phyloP scores from a whole-genome alignment of 1,140 invertebrate genomes.

The Trichoplusia ni region DNA sequence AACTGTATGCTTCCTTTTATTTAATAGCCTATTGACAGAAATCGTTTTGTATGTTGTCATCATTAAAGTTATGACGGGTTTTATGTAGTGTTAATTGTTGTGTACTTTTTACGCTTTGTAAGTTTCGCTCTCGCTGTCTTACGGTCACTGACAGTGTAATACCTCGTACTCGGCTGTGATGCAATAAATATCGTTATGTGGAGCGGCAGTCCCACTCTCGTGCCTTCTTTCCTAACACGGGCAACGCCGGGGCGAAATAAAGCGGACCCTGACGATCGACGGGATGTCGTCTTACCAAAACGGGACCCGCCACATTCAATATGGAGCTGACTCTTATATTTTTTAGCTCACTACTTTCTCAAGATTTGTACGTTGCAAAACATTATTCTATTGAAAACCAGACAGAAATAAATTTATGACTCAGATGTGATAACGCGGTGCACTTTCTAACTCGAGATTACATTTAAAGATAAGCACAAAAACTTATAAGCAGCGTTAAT shows the following conservation, averaged over 20 bases:
- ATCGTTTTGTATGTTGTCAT: conserved; percentile 38
- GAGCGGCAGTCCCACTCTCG: conserved; percentile 30
- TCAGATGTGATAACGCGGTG: conserved; percentile 4
- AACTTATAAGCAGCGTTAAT: no score
- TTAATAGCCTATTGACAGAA: conserved; percentile 60
- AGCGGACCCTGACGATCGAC: conserved; percentile 28
- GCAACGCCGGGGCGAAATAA: conserved; percentile 25
- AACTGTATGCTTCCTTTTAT: conserved; percentile 62
- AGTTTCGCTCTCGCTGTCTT: conserved; percentile 19
- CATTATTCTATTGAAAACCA: background rate
- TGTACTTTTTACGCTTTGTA: conserved; percentile 7
- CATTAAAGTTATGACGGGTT: conserved; percentile 34
- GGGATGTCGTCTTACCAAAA: conserved; percentile 36
- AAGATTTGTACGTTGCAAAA: conserved; percentile 16
- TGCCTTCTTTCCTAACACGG: conserved; percentile 34
- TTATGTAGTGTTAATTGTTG: conserved; percentile 26
- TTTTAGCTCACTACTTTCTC: conserved; percentile 29
- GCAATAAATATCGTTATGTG: conserved; percentile 34
- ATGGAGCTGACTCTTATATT: conserved; percentile 18
- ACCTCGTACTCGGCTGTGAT: conserved; percentile 16
- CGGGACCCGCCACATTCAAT: background rate
- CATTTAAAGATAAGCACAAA: no score
- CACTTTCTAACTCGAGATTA: no score
- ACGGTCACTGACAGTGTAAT: conserved; percentile 1
- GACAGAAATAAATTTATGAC: conserved; percentile 3